Conservation (phyloP, 2,888 invertebrate genomes). For the Chrysolina americana region DNA sequence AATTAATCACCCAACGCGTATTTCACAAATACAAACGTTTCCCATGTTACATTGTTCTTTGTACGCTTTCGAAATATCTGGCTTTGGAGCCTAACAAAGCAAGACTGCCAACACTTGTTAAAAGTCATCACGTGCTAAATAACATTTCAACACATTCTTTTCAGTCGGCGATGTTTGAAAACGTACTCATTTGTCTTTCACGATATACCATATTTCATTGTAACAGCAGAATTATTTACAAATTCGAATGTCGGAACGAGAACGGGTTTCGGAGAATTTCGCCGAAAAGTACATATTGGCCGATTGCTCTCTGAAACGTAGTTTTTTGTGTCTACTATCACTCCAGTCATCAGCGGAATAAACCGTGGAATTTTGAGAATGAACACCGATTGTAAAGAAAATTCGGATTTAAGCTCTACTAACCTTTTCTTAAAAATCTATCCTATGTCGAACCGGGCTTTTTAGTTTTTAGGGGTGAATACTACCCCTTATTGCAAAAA, state of each 20-base stretch:
- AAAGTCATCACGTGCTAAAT: constrained; percentile 60
- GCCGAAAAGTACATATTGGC: neutral
- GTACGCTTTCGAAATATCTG: constrained; percentile 45
- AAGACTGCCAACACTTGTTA: constrained; percentile 54
- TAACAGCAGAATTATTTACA: constrained; percentile 51
- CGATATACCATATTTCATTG: constrained; percentile 60
- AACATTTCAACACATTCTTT: constrained; percentile 60
- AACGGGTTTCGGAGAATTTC: constrained; percentile 17
- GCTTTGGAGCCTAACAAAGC: constrained; percentile 50
- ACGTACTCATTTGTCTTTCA: constrained; percentile 60
- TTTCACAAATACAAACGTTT: constrained; percentile 18
- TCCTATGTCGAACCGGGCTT: no score
- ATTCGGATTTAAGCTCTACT: no score
- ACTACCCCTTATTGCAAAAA: no score
- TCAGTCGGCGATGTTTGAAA: constrained; percentile 54
- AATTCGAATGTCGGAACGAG: constrained; percentile 9
- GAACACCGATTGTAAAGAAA: no score
- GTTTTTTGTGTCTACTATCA: neutral
- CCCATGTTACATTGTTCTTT: constrained; percentile 29
- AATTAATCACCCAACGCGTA: constrained; percentile 21
- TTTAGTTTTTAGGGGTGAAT: no score
- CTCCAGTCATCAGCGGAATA: no score
- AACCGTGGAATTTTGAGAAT: no score
- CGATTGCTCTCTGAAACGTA: neutral
- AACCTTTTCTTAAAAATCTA: no score